These are phyloP conservation scores for Callionymus lyra DNA, from an alignment of 2,113 vertebrate species.

Conservation along the genomic window DNA sequence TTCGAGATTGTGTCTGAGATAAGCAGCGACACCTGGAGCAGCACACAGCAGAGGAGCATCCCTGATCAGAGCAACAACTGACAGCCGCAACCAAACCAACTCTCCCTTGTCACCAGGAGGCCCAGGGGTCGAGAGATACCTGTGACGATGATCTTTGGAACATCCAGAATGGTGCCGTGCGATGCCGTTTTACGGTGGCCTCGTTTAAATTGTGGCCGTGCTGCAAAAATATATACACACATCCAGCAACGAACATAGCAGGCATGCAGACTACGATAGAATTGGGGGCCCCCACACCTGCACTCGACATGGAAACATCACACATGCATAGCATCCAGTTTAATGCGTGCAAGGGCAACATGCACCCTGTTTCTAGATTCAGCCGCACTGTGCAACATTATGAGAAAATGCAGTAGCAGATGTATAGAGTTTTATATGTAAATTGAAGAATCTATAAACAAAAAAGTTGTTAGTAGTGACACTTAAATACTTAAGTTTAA, in stretches of 20 bases:
- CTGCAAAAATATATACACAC: slow-evolving; percentile 91
- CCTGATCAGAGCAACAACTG: slow-evolving; percentile 25
- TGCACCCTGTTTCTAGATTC: slow-evolving; percentile 25
- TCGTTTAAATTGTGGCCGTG: slow-evolving; percentile 88
- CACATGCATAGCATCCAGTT: slow-evolving; percentile 45
- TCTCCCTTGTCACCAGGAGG: slow-evolving; percentile 36
- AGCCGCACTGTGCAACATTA: background rate
- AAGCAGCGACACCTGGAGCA: slow-evolving; percentile 64
- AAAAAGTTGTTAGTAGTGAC: too few species aligned
- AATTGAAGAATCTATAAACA: too few species aligned
- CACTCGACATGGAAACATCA: slow-evolving; percentile 27
- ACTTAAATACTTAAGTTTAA: too few species aligned
- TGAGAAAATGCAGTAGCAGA: too few species aligned
- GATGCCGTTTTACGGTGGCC: slow-evolving; percentile 99
- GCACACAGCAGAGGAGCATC: slow-evolving; percentile 63
- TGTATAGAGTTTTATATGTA: too few species aligned
- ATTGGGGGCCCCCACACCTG: slow-evolving; percentile 47
- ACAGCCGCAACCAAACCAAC: slow-evolving; percentile 26
- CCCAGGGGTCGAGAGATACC: slow-evolving; percentile 76
- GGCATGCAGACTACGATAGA: slow-evolving; percentile 77
- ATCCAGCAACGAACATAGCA: slow-evolving; percentile 72
- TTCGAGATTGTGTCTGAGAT: background rate
- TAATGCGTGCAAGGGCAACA: slow-evolving; percentile 42
- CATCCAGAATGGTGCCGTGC: slow-evolving; percentile 98
- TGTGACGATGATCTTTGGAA: slow-evolving; percentile 99